These are phyloP conservation scores for Xestia ashworthii DNA, from an alignment of 2,888 invertebrate genomes.

Conservation along the genomic window DNA sequence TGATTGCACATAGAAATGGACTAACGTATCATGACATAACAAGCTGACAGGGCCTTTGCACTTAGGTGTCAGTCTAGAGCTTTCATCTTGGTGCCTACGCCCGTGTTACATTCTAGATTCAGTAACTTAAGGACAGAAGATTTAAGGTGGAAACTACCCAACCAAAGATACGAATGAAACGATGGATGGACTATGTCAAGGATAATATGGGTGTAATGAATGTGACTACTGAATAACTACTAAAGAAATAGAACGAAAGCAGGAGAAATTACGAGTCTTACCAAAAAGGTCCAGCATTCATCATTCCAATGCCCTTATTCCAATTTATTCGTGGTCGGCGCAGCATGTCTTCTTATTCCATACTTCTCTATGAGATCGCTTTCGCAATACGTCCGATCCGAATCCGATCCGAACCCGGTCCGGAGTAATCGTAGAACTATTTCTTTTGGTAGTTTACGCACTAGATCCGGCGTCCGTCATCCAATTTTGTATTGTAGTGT, in stretches of 20 bases:
- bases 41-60: background rate
- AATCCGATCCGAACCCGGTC: too few species aligned
- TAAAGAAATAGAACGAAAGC: background rate
- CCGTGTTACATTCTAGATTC: background rate
- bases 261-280: background rate
- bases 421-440: too few species aligned
- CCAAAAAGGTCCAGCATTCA: too few species aligned
- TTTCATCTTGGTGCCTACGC: background rate
- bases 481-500: too few species aligned
- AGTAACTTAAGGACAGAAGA: background rate
- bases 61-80: background rate
- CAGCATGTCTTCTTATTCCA: too few species aligned
- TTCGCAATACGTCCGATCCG: too few species aligned
- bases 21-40: background rate
- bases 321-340: too few species aligned
- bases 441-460: too few species aligned
- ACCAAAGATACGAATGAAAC: background rate
- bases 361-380: too few species aligned
- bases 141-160: too few species aligned
- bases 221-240: background rate
- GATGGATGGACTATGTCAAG: background rate
- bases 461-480: too few species aligned
- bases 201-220: background rate
- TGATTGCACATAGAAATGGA: conserved; percentile 43
- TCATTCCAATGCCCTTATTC: too few species aligned